These are phyloP conservation scores for Xenops minutus DNA, from an alignment of 2,797 vertebrate genomes.

Conservation along the genomic window DNA sequence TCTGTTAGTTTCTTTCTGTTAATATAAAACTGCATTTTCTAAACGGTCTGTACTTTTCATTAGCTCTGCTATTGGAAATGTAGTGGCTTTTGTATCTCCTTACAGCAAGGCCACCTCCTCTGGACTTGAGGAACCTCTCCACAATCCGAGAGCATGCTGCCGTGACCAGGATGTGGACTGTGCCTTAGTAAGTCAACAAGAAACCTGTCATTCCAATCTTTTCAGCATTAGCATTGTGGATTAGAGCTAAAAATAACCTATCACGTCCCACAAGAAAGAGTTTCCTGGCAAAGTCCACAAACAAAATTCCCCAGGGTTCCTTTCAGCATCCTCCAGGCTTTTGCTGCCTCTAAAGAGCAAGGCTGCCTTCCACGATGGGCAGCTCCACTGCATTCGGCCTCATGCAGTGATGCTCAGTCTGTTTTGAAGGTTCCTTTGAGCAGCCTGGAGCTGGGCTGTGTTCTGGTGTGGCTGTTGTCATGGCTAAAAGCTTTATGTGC, in stretches of 20 bases:
- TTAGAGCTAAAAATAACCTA: constrained; percentile 14
- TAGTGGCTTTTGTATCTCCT: neutral
- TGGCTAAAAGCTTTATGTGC: neutral
- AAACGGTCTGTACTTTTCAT: neutral
- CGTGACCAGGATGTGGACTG: constrained; percentile 84
- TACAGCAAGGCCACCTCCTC: constrained; percentile 89
- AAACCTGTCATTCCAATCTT: neutral
- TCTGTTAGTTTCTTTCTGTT: neutral
- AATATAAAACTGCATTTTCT: neutral
- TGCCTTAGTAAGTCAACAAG: constrained; percentile 84
- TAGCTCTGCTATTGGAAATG: neutral
- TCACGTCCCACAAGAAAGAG: neutral
- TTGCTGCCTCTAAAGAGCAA: neutral
- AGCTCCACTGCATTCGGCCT: neutral
- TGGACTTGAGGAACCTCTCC: constrained; percentile 90
- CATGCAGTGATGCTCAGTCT: neutral
- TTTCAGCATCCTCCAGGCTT: neutral
- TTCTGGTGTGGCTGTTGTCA: neutral
- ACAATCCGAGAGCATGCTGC: constrained; percentile 90
- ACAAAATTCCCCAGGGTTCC: neutral
- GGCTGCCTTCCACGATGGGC: neutral
- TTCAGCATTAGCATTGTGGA: neutral
- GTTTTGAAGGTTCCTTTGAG: neutral
- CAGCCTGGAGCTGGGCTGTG: neutral
- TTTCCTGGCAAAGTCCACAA: constrained; percentile 11